Evolutionary conservation across 2,888 invertebrate genomes (phyloP).

Genomic region (Volucella inanis): DNA sequence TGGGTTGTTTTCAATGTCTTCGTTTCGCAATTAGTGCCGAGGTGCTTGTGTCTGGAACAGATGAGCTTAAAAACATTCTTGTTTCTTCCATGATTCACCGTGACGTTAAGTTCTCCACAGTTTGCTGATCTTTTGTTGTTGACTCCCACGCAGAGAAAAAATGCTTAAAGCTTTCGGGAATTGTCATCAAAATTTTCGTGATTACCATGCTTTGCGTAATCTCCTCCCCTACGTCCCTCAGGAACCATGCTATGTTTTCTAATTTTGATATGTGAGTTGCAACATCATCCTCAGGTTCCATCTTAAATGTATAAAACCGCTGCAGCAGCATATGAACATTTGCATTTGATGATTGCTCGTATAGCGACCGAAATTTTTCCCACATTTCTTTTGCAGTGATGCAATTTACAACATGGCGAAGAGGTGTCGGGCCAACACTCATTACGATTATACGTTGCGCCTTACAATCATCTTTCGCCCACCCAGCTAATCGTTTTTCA

Average conservation of each 20-base stretch:
- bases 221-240: slow-evolving; percentile 62
- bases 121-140: slow-evolving; percentile 74
- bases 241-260: slow-evolving; percentile 24
- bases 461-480: slow-evolving; percentile 8
- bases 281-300: slow-evolving; percentile 54
- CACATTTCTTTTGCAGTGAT: too few relatives aligned
- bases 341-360: slow-evolving; percentile 77
- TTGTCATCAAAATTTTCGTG: slow-evolving; percentile 73
- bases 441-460: background rate
- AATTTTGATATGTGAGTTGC: slow-evolving; percentile 62
- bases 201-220: too few relatives aligned
- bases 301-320: slow-evolving; percentile 62
- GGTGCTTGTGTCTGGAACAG: slow-evolving; percentile 10
- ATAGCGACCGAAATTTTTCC: slow-evolving; percentile 38
- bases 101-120: slow-evolving; percentile 72
- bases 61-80: slow-evolving; percentile 32
- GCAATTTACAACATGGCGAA: slow-evolving; percentile 1
- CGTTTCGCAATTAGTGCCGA: slow-evolving; percentile 22
- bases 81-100: slow-evolving; percentile 75
- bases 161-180: slow-evolving; percentile 75
- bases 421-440: slow-evolving; percentile 1
- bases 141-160: slow-evolving; percentile 72
- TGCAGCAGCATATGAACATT: slow-evolving; percentile 77
- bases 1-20: slow-evolving; percentile 8
- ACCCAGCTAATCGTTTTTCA: background rate